Percentiles rank a stretch among this genome's conserved stretches.
phyloP scores from a whole-genome alignment of 2,888 invertebrate species.

The Dyspetes luteomarginatus region DNA sequence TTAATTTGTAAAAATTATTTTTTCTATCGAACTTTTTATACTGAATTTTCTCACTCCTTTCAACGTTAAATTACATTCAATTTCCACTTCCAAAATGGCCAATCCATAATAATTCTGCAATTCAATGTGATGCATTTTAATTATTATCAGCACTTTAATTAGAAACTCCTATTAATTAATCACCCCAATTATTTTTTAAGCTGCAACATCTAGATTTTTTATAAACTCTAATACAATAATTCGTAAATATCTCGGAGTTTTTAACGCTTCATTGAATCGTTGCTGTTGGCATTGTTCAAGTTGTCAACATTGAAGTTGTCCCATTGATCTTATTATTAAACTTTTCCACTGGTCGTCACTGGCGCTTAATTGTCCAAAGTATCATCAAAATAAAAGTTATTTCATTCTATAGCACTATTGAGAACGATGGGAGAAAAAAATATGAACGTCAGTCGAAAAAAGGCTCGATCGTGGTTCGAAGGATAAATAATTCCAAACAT shows the following conservation, averaged over 20 bases:
- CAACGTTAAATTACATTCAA: too few relatives aligned
- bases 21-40: too few relatives aligned
- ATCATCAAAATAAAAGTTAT: conserved; percentile 17
- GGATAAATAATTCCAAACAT: conserved; percentile 1
- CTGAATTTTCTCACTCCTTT: too few relatives aligned
- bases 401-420: neutral
- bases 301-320: neutral
- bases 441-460: neutral
- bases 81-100: too few relatives aligned
- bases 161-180: too few relatives aligned
- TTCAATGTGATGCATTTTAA: too few relatives aligned
- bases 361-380: conserved; percentile 14
- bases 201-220: neutral
- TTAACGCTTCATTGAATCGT: conserved; percentile 6
- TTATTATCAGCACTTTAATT: too few relatives aligned
- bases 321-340: neutral
- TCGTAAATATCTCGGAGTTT: neutral
- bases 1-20: too few relatives aligned
- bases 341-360: neutral
- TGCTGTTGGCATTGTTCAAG: neutral
- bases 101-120: too few relatives aligned
- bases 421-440: conserved; percentile 8
- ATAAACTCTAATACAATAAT: neutral
- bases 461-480: neutral
- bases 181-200: too few relatives aligned